Evolutionary conservation across 2,113 vertebrate genomes (phyloP).

Genomic region (Hemichromis elongatus): DNA sequence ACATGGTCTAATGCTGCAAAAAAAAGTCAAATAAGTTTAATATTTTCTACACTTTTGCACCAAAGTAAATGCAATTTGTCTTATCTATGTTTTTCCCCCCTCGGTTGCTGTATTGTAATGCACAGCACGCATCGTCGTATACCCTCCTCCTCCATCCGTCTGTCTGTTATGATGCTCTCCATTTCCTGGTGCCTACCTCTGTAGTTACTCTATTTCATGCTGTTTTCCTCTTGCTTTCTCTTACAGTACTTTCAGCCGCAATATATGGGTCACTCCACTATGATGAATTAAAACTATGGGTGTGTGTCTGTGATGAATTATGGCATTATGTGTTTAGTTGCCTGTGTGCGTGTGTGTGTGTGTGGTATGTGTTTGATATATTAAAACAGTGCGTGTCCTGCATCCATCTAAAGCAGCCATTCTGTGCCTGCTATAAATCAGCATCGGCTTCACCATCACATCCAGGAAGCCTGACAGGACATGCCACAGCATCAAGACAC

Average conservation of each 20-base stretch:
- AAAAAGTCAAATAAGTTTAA: not conserved
- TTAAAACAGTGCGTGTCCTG: constrained; percentile 59
- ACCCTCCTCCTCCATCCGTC: not conserved
- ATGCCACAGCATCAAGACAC: constrained; percentile 16
- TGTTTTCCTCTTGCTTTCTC: not conserved
- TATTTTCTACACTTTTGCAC: not conserved
- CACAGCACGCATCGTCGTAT: not conserved
- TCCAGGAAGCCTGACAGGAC: constrained; percentile 51
- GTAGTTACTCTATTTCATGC: not conserved
- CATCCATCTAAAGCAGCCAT: constrained; percentile 66
- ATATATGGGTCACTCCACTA: constrained; percentile 62
- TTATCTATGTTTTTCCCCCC: not conserved
- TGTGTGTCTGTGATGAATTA: constrained; percentile 19
- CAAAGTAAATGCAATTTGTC: not conserved
- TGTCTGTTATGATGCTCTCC: not conserved
- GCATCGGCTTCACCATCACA: constrained; percentile 52
- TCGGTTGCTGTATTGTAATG: not conserved
- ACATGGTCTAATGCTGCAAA: not conserved
- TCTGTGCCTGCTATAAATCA: constrained; percentile 60
- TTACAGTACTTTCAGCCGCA: constrained; percentile 28
- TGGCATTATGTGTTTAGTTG: not conserved
- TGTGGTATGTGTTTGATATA: constrained; percentile 62
- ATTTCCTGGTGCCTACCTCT: not conserved
- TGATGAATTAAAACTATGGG: constrained; percentile 63
- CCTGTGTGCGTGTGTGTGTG: not conserved